These are phyloP conservation scores for Hetaerina titia DNA, from an alignment of 2,888 invertebrate genomes.

Conservation along the genomic window DNA sequence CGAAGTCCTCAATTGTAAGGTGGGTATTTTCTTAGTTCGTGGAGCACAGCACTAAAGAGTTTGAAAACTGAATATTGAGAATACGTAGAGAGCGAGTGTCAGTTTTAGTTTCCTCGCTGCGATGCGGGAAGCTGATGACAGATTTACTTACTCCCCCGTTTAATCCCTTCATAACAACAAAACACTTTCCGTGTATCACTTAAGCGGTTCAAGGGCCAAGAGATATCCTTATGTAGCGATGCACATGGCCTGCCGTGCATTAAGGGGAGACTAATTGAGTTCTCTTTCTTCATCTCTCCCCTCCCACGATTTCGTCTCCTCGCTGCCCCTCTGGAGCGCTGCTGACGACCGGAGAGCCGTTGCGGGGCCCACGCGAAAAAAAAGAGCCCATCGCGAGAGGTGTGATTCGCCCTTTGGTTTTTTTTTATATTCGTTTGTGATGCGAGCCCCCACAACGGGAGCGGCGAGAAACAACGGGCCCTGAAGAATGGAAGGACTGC, in stretches of 20 bases:
- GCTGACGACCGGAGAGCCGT: background rate
- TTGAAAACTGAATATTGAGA: background rate
- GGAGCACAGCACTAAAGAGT: background rate
- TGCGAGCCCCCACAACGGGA: background rate
- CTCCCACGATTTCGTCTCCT: background rate
- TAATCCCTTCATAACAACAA: slow-evolving; percentile 50
- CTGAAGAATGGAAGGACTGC: background rate
- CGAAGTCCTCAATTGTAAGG: too few species aligned
- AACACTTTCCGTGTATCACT: slow-evolving; percentile 50
- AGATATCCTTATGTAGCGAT: slow-evolving; percentile 61
- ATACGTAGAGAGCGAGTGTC: background rate
- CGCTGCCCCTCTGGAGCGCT: background rate
- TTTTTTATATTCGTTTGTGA: background rate
- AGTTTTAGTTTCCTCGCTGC: background rate
- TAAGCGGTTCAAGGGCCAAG: slow-evolving; percentile 48
- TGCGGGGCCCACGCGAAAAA: background rate
- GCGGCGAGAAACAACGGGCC: background rate
- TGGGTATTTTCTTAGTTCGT: too few species aligned
- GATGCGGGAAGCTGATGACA: background rate
- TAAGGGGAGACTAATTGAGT: slow-evolving; percentile 65
- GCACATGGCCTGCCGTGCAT: slow-evolving; percentile 64
- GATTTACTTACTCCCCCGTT: background rate
- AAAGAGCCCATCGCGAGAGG: background rate
- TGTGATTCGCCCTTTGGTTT: background rate
- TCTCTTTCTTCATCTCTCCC: background rate